These are phyloP conservation scores for Puma concolor DNA, from an alignment of 2,113 vertebrate species.

Conservation along the genomic window DNA sequence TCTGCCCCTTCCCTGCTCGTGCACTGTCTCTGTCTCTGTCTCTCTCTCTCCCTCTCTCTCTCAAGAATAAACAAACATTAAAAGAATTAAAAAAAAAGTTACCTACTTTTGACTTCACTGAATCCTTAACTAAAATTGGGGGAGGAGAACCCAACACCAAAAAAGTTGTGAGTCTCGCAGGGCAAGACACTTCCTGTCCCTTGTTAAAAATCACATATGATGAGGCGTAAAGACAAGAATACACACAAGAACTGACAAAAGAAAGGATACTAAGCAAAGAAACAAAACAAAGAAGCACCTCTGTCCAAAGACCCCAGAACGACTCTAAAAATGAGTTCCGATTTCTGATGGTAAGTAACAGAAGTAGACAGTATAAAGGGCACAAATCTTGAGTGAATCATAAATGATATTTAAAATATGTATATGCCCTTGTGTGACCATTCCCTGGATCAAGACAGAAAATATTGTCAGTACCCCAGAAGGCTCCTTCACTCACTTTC, in stretches of 20 bases:
- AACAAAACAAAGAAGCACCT: neutral
- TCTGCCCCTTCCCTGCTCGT: too few relatives aligned
- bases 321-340: neutral
- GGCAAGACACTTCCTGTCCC: neutral
- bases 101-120: neutral
- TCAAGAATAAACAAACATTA: too few relatives aligned
- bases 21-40: too few relatives aligned
- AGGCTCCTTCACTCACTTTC: neutral
- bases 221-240: slow-evolving; percentile 43
- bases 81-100: neutral
- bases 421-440: too few relatives aligned
- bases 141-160: neutral
- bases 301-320: neutral
- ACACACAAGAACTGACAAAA: neutral
- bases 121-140: slow-evolving; percentile 35
- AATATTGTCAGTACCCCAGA: neutral
- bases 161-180: slow-evolving; percentile 21
- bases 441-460: neutral
- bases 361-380: neutral
- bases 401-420: too few relatives aligned
- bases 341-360: neutral
- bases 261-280: neutral
- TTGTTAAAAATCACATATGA: slow-evolving; percentile 14
- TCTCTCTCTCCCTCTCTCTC: too few relatives aligned
- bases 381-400: neutral